Percentiles rank a stretch among this genome's conserved stretches.
These are phyloP conservation scores for Monochamus saltuarius DNA, from an alignment of 1,140 invertebrate genomes.

Conservation along the genomic window DNA sequence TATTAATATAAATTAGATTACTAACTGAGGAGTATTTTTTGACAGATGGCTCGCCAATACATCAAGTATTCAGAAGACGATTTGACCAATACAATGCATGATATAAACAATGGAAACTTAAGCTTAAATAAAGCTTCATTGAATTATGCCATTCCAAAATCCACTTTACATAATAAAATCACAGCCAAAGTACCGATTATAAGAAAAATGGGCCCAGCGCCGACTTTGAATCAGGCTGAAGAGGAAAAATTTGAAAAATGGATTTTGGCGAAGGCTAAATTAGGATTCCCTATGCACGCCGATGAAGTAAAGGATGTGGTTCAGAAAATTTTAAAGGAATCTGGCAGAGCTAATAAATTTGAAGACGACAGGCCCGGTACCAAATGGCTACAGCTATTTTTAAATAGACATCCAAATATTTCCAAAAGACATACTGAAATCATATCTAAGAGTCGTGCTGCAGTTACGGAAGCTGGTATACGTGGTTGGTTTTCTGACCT, in stretches of 20 bases:
- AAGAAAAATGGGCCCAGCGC: conserved; percentile 24
- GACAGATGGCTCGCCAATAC: too few relatives aligned
- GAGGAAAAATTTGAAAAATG: conserved; percentile 11
- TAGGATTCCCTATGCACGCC: conserved; percentile 25
- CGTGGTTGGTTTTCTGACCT: conserved; percentile 13
- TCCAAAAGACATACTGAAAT: conserved; percentile 19
- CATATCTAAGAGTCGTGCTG: conserved; percentile 20
- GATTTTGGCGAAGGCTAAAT: conserved; percentile 24
- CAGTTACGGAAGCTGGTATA: conserved; percentile 20
- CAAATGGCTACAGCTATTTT: conserved; percentile 18
- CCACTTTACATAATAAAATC: conserved; percentile 28
- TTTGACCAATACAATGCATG: too few relatives aligned
- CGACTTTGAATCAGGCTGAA: conserved; percentile 9
- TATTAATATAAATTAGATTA: too few relatives aligned
- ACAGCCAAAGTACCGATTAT: conserved; percentile 10
- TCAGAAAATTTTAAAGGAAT: conserved; percentile 22
- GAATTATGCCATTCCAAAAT: conserved; percentile 42
- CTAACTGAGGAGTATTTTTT: too few relatives aligned
- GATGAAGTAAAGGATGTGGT: conserved; percentile 13
- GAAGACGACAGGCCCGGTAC: conserved; percentile 11
- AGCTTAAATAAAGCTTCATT: too few relatives aligned
- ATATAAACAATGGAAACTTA: too few relatives aligned
- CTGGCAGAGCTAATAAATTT: conserved; percentile 13
- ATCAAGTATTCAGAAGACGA: too few relatives aligned
- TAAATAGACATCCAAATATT: conserved; percentile 15